A percentile compares a stretch with the other conserved stretches of the same genome.
phyloP scores from a whole-genome alignment of 2,113 vertebrate species.

The Chaetorhynchus papuensis region DNA sequence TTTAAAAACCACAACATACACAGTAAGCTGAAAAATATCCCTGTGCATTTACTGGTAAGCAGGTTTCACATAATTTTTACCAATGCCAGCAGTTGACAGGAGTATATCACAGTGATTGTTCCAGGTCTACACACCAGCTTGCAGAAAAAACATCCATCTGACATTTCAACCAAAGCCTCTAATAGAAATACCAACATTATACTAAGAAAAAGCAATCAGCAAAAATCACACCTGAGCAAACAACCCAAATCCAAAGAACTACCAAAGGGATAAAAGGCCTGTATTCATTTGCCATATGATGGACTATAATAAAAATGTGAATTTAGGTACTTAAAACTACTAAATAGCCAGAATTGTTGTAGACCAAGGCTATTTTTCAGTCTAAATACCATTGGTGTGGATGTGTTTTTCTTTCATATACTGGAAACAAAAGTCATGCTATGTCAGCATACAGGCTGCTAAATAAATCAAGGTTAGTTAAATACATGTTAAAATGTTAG shows the following conservation, averaged over 20 bases:
- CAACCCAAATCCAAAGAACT: slow-evolving; percentile 13
- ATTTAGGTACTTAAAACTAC: slow-evolving; percentile 3
- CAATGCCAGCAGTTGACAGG: neutral
- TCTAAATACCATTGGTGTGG: slow-evolving; percentile 13
- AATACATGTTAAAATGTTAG: neutral
- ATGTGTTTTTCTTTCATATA: slow-evolving; percentile 63
- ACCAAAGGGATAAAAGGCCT: neutral
- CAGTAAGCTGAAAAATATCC: neutral
- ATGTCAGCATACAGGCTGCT: slow-evolving; percentile 40
- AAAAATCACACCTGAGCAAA: slow-evolving; percentile 52
- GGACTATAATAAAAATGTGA: slow-evolving; percentile 13
- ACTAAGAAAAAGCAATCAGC: neutral
- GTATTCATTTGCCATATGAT: neutral
- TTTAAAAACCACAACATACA: neutral
- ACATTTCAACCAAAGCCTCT: slow-evolving; percentile 19
- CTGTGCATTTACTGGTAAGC: neutral
- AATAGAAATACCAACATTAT: neutral
- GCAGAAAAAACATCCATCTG: neutral
- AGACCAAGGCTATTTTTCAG: neutral
- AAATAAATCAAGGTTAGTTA: slow-evolving; percentile 31
- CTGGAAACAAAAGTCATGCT: slow-evolving; percentile 54
- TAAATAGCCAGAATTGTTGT: slow-evolving; percentile 1
- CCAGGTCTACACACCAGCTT: neutral
- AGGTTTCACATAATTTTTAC: neutral
- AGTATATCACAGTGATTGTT: neutral